A percentile compares a stretch with the other conserved stretches of the same genome.
These are phyloP conservation scores for Drosophila bunnanda DNA, from an alignment of 2,888 invertebrate species.

Conservation along the genomic window DNA sequence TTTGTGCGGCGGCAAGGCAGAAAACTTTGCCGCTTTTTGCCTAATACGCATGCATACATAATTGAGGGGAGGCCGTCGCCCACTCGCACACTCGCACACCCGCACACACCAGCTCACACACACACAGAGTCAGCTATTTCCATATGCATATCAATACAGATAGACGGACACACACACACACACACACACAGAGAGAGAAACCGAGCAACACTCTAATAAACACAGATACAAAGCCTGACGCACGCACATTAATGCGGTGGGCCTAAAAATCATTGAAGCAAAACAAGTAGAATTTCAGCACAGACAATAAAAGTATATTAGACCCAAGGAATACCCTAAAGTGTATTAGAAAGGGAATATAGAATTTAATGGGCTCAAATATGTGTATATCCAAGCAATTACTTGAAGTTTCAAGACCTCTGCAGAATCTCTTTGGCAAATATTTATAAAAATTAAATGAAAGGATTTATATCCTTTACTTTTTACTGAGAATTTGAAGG, in stretches of 20 bases:
- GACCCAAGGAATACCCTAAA: conserved; percentile 4
- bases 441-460: neutral
- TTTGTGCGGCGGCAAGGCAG: conserved; percentile 25
- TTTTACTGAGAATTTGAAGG: neutral
- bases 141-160: conserved; percentile 61
- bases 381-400: too few relatives aligned
- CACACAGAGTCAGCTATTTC: conserved; percentile 12
- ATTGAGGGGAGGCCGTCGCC: conserved; percentile 48
- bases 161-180: conserved; percentile 19
- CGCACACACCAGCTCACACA: conserved; percentile 4
- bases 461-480: neutral
- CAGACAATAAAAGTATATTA: neutral
- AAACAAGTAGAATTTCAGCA: conserved; percentile 42
- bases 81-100: conserved; percentile 8
- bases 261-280: conserved; percentile 73
- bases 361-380: neutral
- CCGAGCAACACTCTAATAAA: conserved; percentile 45
- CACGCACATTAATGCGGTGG: conserved; percentile 62
- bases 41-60: conserved; percentile 73
- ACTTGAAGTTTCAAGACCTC: neutral
- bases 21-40: conserved; percentile 59
- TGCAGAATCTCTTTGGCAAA: neutral
- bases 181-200: conserved; percentile 17
- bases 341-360: too few relatives aligned
- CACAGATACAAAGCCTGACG: conserved; percentile 45